Conservation (phyloP, 2,888 invertebrate genomes). For the Clunio marinus region DNA sequence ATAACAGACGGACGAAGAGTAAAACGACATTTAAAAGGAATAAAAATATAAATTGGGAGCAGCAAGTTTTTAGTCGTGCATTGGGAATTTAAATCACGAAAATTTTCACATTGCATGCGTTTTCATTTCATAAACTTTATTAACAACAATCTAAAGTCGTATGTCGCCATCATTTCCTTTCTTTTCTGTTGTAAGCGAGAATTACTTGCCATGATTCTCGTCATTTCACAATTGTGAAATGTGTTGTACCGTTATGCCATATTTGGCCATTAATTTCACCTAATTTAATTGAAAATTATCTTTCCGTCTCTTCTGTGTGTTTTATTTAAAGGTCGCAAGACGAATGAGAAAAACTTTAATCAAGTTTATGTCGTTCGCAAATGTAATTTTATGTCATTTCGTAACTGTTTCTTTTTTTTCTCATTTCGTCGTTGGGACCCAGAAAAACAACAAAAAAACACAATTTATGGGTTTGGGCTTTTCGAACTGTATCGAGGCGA, state of each 20-base stretch:
- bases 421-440: background rate
- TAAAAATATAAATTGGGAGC: no score
- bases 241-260: background rate
- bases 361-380: slow-evolving; percentile 4
- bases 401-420: background rate
- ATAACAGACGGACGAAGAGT: no score
- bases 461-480: slow-evolving; percentile 3
- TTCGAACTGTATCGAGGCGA: background rate
- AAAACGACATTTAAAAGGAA: background rate
- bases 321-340: background rate
- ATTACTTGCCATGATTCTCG: background rate
- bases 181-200: background rate
- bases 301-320: background rate
- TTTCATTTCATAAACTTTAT: slow-evolving; percentile 9
- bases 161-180: slow-evolving; percentile 9
- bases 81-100: slow-evolving; percentile 5
- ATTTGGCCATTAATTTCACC: slow-evolving; percentile 18
- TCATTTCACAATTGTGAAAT: no score
- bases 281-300: slow-evolving; percentile 20
- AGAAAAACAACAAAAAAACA: background rate
- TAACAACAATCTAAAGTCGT: background rate
- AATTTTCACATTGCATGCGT: slow-evolving; percentile 15
- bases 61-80: background rate
- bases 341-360: background rate
- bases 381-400: slow-evolving; percentile 20